Conservation (phyloP, 2,888 invertebrate species). For the Scaeva pyrastri region DNA sequence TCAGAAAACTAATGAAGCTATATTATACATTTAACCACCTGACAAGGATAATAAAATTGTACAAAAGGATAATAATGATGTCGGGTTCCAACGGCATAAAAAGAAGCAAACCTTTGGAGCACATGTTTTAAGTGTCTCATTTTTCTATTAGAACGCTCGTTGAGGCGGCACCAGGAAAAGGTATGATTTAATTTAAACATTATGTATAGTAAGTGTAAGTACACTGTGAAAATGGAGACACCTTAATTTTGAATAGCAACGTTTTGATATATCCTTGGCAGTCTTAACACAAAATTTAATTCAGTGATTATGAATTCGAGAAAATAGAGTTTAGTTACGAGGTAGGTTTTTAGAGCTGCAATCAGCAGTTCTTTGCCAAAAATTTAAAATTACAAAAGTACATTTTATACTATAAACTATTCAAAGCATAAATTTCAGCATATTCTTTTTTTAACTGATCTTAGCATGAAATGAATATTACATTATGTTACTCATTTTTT, state of each 20-base stretch:
- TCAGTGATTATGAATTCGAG: too few species aligned
- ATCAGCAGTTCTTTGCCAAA: too few species aligned
- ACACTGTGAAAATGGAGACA: not conserved
- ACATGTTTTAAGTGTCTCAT: constrained; percentile 53
- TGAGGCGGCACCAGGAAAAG: not conserved
- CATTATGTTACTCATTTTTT: too few species aligned
- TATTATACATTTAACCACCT: constrained; percentile 72
- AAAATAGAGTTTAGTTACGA: too few species aligned
- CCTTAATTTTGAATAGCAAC: not conserved
- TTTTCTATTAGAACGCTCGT: constrained; percentile 24
- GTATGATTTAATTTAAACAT: not conserved
- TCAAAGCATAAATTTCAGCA: too few species aligned
- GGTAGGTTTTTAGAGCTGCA: too few species aligned
- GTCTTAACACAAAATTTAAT: too few species aligned
- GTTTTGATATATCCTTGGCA: too few species aligned
- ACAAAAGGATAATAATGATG: constrained; percentile 75
- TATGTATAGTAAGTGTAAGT: not conserved
- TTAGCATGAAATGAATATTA: too few species aligned
- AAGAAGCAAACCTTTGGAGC: constrained; percentile 27
- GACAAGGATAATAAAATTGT: constrained; percentile 74
- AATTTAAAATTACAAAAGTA: too few species aligned
- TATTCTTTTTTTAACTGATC: too few species aligned
- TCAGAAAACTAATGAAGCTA: constrained; percentile 69
- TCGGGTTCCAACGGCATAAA: constrained; percentile 30
- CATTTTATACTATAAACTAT: too few species aligned